Percentiles rank a stretch among this genome's conserved stretches.
phyloP scores from a whole-genome alignment of 2,797 vertebrate species.

The Sebastes nivosus region DNA sequence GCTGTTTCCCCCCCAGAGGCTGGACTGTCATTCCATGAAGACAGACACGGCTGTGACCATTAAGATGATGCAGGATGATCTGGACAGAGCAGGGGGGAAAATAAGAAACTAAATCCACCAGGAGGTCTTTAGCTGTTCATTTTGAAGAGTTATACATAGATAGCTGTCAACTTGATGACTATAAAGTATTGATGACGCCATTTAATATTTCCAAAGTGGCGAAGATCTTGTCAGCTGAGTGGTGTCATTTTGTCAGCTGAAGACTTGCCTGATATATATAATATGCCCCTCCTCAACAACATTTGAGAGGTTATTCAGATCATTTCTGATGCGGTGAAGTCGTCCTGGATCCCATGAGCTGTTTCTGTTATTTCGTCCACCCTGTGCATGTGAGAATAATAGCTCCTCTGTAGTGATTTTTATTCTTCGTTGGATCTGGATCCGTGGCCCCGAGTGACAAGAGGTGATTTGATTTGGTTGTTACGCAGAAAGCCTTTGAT shows the following conservation, averaged over 20 bases:
- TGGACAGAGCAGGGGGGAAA: conserved; percentile 1
- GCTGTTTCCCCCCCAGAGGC: conserved; percentile 14
- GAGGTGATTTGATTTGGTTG: conserved; percentile 76
- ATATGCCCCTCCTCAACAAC: neutral
- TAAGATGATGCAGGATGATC: conserved; percentile 48
- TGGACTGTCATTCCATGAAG: conserved; percentile 55
- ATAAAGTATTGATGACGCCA: conserved; percentile 47
- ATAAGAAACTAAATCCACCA: conserved; percentile 12
- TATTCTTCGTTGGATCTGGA: conserved; percentile 12
- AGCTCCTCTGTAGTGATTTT: neutral
- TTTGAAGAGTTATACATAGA: neutral
- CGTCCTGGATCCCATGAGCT: neutral
- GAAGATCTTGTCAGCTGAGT: conserved; percentile 19
- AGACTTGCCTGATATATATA: neutral
- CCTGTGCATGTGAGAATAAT: neutral
- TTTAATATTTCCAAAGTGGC: conserved; percentile 40
- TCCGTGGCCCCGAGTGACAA: conserved; percentile 28
- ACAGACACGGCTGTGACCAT: conserved; percentile 62
- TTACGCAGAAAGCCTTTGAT: conserved; percentile 61
- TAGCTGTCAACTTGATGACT: conserved; percentile 26
- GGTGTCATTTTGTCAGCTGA: conserved; percentile 38
- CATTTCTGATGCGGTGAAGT: neutral
- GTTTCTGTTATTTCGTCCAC: neutral
- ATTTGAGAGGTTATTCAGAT: neutral
- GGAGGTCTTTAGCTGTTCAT: conserved; percentile 19